Evolutionary conservation across 2,113 vertebrate genomes (phyloP), one percentile per base, ranked within the genome.

Genomic region (Scopus umbretta): DNA sequence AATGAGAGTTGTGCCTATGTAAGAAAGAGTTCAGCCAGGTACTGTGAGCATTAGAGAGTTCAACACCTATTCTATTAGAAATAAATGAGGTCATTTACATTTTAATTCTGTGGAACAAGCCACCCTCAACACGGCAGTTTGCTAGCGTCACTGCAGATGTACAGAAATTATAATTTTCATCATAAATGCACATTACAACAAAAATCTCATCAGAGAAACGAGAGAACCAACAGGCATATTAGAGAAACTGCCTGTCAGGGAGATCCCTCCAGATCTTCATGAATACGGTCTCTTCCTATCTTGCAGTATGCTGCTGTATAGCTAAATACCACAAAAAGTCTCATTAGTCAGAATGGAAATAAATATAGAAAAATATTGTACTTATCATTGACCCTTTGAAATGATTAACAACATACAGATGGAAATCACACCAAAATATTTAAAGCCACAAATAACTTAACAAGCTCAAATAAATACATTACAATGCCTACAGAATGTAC

Each of bases 51-150:
- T 81, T 62, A 85, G 1, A 0, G 49, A 49, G 23, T 27, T 80
- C 14, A 74, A 17, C 45, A 90, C 74, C 79, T 91, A 80, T 82
- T 86, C 87, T 80, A 91, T 95, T 87, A 94, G 65, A 95, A 94
- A 97, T 53, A 94, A 91, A 94, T 73, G 5, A 95, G 88, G 73
- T 94, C 40, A 85, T 91, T 94, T 91, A 66, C 88, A 94, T 94
- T 66, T 97, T 91, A 91, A 87, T 94, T 92, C 78, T 70, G 56
- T 68, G 43, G 55, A 91, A 89, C 47, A 63, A 82, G 87, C 49
- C 42, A 19, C 49, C 92, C 89, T 91, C 88, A 87, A 87, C 67
- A 96, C 86, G 20, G 88, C 80, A 94, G 78, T 97, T 97, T 95
- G 34, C 53, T 85, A 56, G 86, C 89, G 66, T 92, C 92, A 92